Base-by-base conservation (phyloP, 1,140 invertebrate species). In the Macrosteles quadrilineatus region DNA sequence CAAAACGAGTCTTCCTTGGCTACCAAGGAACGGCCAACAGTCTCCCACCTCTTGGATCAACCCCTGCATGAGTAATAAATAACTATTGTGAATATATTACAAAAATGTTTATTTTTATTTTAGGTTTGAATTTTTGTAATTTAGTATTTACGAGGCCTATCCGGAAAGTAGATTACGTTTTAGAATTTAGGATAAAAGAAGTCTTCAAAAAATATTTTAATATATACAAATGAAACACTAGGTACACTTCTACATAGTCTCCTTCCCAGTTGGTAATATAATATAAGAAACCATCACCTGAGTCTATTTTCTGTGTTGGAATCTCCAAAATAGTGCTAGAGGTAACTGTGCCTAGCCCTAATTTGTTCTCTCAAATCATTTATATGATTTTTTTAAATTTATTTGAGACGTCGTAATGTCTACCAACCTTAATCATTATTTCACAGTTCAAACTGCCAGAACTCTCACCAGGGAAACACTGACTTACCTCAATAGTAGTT, bases 1-100 rank as follows among this genome's bases (percentile, higher is more conserved):
- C 27, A 59, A 59, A 2, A 59, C 55, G 21, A 59, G 55, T 30
- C 55, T 59, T 59, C 55, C 55, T 29, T n/a, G 55, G 14, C 6
- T 2, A 1, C 55, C 55, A 6, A 2, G 4, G 27, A 59, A 59
- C 6, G 23, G 14, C 55, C 55, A 59, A n/a, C 55, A 59, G 55
- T 59, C 55, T 2, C 55, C 55, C 23, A 59, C 55, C 21, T 59
- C 55, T 25, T 14, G 25, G 25, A 59, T 59, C 55, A 59, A 30
- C 2, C 55, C 55, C 55, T 59, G 55, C 11, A 53, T 6, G 17
- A 9, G 17, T 11, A 50, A 6, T 6, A 50, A 23, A 23, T 19
- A 6, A 50, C 17, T 4, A 9, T 19, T 11, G 17, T 19, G 3
- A n/a, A n/a, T 19, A 23, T n/a, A 6, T 3, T 19, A 23, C 21